These are phyloP conservation scores for Iphiclides podalirius DNA, from an alignment of 2,888 invertebrate species.

Conservation along the genomic window DNA sequence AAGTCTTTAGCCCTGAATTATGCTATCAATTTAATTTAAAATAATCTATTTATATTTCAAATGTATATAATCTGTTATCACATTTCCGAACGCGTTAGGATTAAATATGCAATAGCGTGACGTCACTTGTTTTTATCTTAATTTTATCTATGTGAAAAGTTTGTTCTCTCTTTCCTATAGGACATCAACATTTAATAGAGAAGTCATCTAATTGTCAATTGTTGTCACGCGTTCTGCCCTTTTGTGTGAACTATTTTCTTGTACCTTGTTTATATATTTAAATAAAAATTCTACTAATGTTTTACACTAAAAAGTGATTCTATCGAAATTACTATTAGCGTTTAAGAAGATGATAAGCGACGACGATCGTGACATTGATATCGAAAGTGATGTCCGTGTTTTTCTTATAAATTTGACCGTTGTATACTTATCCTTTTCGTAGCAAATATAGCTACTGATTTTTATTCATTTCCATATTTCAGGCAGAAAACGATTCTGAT, in stretches of 20 bases:
- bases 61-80: neutral
- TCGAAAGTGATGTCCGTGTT: slow-evolving; percentile 95
- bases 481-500: slow-evolving; percentile 92
- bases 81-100: neutral
- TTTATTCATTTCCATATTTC: slow-evolving; percentile 45
- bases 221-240: slow-evolving; percentile 51
- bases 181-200: slow-evolving; percentile 15
- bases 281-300: slow-evolving; percentile 17
- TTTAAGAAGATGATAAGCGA: slow-evolving; percentile 87
- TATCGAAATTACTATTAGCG: slow-evolving; percentile 8
- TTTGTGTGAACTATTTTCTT: slow-evolving; percentile 30
- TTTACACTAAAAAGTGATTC: slow-evolving; percentile 8
- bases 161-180: slow-evolving; percentile 7
- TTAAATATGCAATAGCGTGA: neutral
- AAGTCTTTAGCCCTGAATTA: too few species aligned
- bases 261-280: slow-evolving; percentile 20
- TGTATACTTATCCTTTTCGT: slow-evolving; percentile 23
- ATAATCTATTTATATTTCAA: too few species aligned
- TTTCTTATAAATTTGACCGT: slow-evolving; percentile 10
- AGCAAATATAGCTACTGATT: slow-evolving; percentile 35
- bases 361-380: slow-evolving; percentile 96
- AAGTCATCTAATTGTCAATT: slow-evolving; percentile 23
- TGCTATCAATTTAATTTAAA: too few species aligned
- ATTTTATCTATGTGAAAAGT: neutral
- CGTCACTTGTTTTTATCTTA: neutral